Conservation (phyloP, 2,888 invertebrate species). For the Eueremaeus valkanovi region DNA sequence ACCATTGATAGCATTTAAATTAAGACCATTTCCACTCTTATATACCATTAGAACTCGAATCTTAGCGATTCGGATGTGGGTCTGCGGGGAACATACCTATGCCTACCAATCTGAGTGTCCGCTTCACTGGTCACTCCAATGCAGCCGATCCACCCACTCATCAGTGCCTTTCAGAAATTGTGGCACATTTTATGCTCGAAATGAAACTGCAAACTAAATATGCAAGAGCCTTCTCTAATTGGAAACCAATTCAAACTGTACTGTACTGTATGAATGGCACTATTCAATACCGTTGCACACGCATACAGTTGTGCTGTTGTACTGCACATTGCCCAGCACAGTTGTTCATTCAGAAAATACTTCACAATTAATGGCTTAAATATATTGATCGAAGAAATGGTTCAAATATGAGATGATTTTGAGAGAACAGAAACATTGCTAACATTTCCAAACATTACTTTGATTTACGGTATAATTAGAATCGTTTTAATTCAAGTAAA, state of each 20-base stretch:
- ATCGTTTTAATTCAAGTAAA: too few relatives aligned
- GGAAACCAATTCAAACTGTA: background rate
- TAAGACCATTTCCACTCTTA: conserved; percentile 8
- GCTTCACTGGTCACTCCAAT: background rate
- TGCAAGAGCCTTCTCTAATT: conserved; percentile 21
- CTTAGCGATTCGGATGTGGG: background rate
- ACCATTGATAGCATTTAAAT: conserved; percentile 32
- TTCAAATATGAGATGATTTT: too few relatives aligned
- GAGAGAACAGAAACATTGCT: too few relatives aligned
- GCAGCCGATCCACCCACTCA: conserved; percentile 17
- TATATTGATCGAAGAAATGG: too few relatives aligned
- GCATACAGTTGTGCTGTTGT: too few relatives aligned
- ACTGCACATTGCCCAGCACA: too few relatives aligned
- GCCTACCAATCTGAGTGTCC: background rate
- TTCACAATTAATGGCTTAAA: too few relatives aligned
- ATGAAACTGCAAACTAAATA: conserved; percentile 11
- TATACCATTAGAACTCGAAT: background rate
- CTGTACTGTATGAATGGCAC: too few relatives aligned
- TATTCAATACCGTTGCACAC: too few relatives aligned
- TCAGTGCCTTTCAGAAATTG: background rate
- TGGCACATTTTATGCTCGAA: background rate
- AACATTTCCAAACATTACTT: too few relatives aligned
- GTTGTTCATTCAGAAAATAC: too few relatives aligned
- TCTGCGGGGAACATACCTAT: conserved; percentile 17
- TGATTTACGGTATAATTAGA: too few relatives aligned